Evolutionary conservation across 2,888 invertebrate species (phyloP), one percentile per base, ranked within the genome.

Genomic region (Dendrolimus pini): DNA sequence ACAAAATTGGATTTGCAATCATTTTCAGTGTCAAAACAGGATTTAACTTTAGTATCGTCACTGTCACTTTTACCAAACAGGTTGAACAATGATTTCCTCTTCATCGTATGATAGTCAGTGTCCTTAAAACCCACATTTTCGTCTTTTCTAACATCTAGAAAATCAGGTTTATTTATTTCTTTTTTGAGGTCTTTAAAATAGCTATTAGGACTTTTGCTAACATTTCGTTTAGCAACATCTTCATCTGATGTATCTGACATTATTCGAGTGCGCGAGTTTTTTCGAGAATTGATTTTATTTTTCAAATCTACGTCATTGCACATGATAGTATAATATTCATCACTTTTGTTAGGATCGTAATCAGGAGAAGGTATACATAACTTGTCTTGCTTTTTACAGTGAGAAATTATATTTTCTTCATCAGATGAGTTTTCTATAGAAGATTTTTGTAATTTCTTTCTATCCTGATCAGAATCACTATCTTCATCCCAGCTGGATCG

Each of bases 401-500:
- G 80, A 12, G 70, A 70, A 8, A 75, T 77, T 47, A 83, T 73
- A 54, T 82, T 82, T 41, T 91, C 92, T 60, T 93, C 92, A 56
- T 93, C 92, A 54, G 92, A 90, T 47, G 93, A 92, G 68, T 92
- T 92, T 57, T 89, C 91, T 66, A 92, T 82, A 30, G 92, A 86
- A 10, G 85, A 74, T 67, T 86, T 87, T 52, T 77, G 78, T 56
- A 72, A 71, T 72, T 83, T 91, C 68, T 81, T 85, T 61, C 78
- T 77, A 30, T 86, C 92, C 56, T 89, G 85, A 55, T 93, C 93
- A 0, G 93, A 94, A 75, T 94, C 97, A 54, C 96, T 95, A 73
- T 97, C 96, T 70, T 96, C 97, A 74, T 97, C 97, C 93, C 96
- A 96, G 60, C 96, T 97, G 7, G 96, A 96, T 60, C 97, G 93